These are phyloP conservation scores for Acanthiza pusilla DNA, from an alignment of 2,797 vertebrate genomes.

Conservation along the genomic window DNA sequence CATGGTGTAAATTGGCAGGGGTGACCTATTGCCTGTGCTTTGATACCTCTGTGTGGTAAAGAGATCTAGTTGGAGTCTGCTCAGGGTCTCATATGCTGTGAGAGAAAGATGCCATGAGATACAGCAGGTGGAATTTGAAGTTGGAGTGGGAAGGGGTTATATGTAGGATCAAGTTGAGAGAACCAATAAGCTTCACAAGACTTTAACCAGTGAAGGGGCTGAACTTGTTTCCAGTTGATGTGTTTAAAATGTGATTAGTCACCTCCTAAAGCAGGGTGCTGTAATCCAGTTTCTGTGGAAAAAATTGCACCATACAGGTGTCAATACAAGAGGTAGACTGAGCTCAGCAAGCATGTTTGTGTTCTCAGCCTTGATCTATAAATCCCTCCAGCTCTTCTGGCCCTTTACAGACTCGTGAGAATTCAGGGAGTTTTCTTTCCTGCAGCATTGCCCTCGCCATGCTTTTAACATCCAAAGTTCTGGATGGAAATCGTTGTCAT, in stretches of 20 bases:
- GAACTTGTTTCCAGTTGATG: not conserved
- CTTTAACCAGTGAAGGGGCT: not conserved
- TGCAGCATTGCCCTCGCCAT: fast-evolving
- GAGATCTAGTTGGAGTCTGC: not conserved
- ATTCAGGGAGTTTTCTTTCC: not conserved
- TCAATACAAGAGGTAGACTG: not conserved
- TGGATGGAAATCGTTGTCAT: fast-evolving
- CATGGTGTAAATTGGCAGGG: not conserved
- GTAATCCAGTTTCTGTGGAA: not conserved
- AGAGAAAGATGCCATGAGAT: not conserved
- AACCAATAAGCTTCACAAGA: not conserved
- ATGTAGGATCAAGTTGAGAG: not conserved
- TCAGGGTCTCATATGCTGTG: not conserved
- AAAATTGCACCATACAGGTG: not conserved
- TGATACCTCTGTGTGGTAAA: not conserved
- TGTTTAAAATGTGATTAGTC: not conserved
- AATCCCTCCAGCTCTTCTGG: not conserved
- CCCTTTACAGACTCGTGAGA: not conserved
- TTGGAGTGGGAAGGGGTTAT: not conserved
- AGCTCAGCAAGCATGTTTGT: not conserved
- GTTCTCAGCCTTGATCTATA: not conserved
- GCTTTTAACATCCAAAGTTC: not conserved
- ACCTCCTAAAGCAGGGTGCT: not conserved
- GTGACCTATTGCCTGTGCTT: not conserved
- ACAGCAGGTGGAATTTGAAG: not conserved